A percentile compares a stretch with the other conserved stretches of the same genome.
These are phyloP conservation scores for Pyrochroa serraticornis DNA, from an alignment of 2,888 invertebrate genomes.

Conservation along the genomic window DNA sequence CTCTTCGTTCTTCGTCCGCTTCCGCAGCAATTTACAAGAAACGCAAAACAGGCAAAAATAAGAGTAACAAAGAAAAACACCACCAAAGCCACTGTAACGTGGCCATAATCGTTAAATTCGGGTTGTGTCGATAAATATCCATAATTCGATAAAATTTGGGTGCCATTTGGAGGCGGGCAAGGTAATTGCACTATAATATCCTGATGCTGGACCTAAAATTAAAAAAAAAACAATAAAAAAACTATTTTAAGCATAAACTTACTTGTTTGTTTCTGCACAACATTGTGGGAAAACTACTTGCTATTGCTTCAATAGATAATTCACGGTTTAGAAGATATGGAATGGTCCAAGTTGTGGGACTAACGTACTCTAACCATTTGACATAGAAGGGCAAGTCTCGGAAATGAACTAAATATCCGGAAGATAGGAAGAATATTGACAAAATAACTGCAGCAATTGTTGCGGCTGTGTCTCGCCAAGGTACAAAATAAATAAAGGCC, in stretches of 20 bases:
- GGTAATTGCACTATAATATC: constrained; percentile 86
- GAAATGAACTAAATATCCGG: constrained; percentile 73
- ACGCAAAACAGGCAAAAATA: constrained; percentile 65
- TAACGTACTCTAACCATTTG: constrained; percentile 70
- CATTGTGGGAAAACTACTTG: constrained; percentile 61
- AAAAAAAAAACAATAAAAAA: constrained; percentile 7
- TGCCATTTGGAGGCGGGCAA: constrained; percentile 81
- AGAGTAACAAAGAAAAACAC: constrained; percentile 68
- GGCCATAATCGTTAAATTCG: constrained; percentile 61
- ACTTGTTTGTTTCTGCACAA: constrained; percentile 77
- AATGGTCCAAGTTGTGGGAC: constrained; percentile 76
- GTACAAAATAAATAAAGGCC: constrained; percentile 70
- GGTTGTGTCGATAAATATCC: constrained; percentile 60
- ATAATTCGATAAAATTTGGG: constrained; percentile 67
- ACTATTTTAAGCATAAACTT: no score
- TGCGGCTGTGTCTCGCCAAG: constrained; percentile 68
- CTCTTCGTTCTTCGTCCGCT: constrained; percentile 58
- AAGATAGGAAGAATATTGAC: constrained; percentile 66
- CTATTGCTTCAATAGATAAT: constrained; percentile 68
- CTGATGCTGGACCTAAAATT: constrained; percentile 75
- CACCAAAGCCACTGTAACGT: constrained; percentile 66
- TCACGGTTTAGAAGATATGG: constrained; percentile 72
- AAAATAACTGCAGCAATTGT: constrained; percentile 67
- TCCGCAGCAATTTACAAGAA: constrained; percentile 55
- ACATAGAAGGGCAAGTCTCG: constrained; percentile 70